Percentiles rank a stretch among this genome's conserved stretches.
phyloP scores from a whole-genome alignment of 2,797 vertebrate species.

The Octomys mimax region DNA sequence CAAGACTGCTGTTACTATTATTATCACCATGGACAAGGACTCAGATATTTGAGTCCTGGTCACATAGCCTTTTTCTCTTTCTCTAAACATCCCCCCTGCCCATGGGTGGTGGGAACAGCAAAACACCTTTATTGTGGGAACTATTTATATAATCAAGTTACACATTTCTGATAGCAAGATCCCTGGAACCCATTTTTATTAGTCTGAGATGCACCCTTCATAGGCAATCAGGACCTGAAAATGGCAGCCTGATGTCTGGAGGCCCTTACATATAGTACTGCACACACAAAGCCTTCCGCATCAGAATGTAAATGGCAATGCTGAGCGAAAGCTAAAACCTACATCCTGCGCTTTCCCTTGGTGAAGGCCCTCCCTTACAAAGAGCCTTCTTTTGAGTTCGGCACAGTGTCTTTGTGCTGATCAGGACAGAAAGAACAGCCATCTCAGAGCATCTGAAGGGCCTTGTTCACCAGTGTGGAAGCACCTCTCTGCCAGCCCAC shows the following conservation, averaged over 20 bases:
- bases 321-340: background rate
- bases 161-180: background rate
- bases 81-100: background rate
- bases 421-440: background rate
- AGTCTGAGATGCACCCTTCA: background rate
- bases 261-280: background rate
- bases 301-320: background rate
- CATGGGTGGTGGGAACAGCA: background rate
- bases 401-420: background rate
- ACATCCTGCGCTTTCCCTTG: background rate
- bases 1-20: background rate
- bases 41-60: background rate
- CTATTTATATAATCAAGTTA: background rate
- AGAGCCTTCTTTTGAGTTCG: background rate
- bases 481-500: background rate
- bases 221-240: background rate
- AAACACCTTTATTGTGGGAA: background rate
- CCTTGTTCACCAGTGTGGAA: slow-evolving; percentile 14
- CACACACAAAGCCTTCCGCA: background rate
- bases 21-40: background rate
- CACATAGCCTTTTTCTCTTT: background rate
- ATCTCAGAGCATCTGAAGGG: background rate
- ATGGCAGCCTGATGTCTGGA: background rate
- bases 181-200: background rate
- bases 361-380: background rate